Percentiles rank a stretch among this genome's conserved stretches.
These are phyloP conservation scores for Spodoptera litura DNA, from an alignment of 1,140 invertebrate species.

Conservation along the genomic window DNA sequence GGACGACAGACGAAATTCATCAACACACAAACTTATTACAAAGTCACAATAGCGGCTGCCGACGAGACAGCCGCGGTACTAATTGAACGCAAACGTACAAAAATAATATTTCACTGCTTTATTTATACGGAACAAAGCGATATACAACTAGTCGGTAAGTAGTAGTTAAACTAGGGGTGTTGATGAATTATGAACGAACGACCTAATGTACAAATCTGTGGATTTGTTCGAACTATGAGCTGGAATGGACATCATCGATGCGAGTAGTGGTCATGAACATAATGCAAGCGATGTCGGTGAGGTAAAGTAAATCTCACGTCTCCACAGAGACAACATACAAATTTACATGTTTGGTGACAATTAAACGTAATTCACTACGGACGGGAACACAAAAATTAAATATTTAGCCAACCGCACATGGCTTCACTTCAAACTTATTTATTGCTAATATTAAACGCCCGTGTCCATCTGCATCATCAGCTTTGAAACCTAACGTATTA, in stretches of 20 bases:
- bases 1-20: slow-evolving; percentile 51
- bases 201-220: slow-evolving; percentile 54
- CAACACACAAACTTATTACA: slow-evolving; percentile 75
- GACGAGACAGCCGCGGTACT: slow-evolving; percentile 56
- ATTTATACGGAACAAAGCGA: slow-evolving; percentile 69
- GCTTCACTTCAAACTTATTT: slow-evolving; percentile 45
- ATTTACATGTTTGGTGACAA: slow-evolving; percentile 62
- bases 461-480: slow-evolving; percentile 14
- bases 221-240: slow-evolving; percentile 58
- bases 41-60: slow-evolving; percentile 66
- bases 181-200: slow-evolving; percentile 50
- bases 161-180: slow-evolving; percentile 65
- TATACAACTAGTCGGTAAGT: slow-evolving; percentile 66
- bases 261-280: slow-evolving; percentile 39
- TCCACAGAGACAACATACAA: slow-evolving; percentile 58
- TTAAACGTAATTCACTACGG: slow-evolving; percentile 79
- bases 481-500: slow-evolving; percentile 15
- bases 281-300: slow-evolving; percentile 49
- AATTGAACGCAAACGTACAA: slow-evolving; percentile 65
- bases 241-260: slow-evolving; percentile 62
- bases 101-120: slow-evolving; percentile 66
- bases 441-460: slow-evolving; percentile 43
- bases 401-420: slow-evolving; percentile 67
- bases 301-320: slow-evolving; percentile 56
- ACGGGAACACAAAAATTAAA: slow-evolving; percentile 82